Percentiles rank a stretch among this genome's conserved stretches.
Conservation (phyloP, 2,797 vertebrate genomes). For the Euthynnus affinis region DNA sequence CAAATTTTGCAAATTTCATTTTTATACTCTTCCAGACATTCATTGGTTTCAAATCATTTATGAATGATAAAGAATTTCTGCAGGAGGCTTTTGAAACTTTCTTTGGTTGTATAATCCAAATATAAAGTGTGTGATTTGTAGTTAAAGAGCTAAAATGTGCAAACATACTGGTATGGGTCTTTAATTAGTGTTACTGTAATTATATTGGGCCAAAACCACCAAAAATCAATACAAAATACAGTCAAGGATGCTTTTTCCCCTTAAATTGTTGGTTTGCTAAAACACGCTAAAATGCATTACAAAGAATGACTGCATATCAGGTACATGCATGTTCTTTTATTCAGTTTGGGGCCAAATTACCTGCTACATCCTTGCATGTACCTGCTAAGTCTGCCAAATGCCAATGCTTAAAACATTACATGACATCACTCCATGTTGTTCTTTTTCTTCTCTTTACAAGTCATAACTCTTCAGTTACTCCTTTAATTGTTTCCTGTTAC, state of each 20-base stretch:
- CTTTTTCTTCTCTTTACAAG: not conserved
- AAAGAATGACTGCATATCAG: not conserved
- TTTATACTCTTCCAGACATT: not conserved
- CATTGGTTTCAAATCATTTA: not conserved
- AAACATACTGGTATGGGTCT: not conserved
- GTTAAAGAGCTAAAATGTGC: not conserved
- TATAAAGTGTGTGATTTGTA: not conserved
- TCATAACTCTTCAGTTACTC: not conserved
- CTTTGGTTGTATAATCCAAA: not conserved
- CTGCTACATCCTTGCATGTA: not conserved
- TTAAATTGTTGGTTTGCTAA: not conserved
- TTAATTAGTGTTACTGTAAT: not conserved
- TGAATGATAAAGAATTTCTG: not conserved
- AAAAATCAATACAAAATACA: not conserved
- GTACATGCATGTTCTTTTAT: no score
- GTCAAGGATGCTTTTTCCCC: not conserved
- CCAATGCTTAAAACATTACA: not conserved
- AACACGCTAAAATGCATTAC: not conserved
- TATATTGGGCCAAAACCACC: not conserved
- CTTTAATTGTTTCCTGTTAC: not conserved
- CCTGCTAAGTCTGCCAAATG: not conserved
- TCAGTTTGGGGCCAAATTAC: not conserved
- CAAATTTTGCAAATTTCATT: not conserved
- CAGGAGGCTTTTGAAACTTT: not conserved
- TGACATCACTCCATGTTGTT: not conserved